Conservation (phyloP, 2,113 vertebrate species). For the Tauraco erythrolophus region DNA sequence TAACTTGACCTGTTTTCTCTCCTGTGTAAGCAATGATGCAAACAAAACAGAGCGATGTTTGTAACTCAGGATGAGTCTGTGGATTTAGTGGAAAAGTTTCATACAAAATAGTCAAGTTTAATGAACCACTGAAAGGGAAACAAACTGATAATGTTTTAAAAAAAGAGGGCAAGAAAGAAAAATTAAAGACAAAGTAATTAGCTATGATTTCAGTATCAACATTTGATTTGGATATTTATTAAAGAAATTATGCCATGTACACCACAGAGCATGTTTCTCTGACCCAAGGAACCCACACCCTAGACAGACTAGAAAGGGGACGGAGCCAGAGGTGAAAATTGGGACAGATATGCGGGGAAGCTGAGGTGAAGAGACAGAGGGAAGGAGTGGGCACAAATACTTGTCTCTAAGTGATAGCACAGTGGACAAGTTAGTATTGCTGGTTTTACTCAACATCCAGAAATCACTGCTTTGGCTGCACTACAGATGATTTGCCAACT, state of each 20-base stretch:
- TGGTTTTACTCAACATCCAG: background rate
- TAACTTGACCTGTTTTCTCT: slow-evolving; percentile 48
- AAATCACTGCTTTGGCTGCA: background rate
- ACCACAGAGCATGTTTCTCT: background rate
- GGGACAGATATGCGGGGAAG: background rate
- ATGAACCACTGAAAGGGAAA: background rate
- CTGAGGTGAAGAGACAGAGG: background rate
- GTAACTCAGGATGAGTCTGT: background rate
- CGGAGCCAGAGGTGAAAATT: background rate
- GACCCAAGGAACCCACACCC: background rate
- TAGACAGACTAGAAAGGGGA: background rate
- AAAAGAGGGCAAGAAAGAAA: background rate
- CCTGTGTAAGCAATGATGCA: slow-evolving; percentile 20
- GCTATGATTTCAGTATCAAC: background rate
- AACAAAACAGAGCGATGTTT: background rate
- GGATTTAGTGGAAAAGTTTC: background rate
- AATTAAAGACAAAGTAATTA: background rate
- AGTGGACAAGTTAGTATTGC: background rate
- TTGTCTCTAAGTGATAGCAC: background rate
- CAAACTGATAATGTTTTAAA: background rate
- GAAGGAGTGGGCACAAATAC: background rate
- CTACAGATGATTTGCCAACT: background rate
- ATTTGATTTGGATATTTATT: background rate
- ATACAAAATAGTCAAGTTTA: background rate
- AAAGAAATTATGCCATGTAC: background rate